Conservation (phyloP, 2,113 vertebrate genomes). For the Cyphomyrus plagiostoma region DNA sequence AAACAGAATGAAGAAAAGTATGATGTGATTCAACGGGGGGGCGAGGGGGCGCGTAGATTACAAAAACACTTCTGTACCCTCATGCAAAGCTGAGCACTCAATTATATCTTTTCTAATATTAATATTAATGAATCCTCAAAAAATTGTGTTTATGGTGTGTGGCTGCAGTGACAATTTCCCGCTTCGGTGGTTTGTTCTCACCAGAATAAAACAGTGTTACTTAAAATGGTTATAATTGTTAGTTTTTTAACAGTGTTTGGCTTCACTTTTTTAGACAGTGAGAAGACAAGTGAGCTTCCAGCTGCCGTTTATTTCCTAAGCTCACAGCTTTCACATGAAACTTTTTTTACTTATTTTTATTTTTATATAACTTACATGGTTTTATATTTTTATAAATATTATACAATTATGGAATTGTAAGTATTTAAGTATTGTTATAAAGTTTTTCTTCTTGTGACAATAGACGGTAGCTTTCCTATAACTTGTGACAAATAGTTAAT, state of each 20-base stretch:
- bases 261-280: constrained; percentile 26
- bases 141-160: constrained; percentile 58
- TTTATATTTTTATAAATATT: background rate
- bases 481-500: background rate
- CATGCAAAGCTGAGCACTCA: constrained; percentile 47
- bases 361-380: background rate
- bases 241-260: constrained; percentile 63
- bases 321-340: background rate
- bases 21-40: background rate
- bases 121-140: constrained; percentile 51
- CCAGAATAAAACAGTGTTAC: constrained; percentile 69
- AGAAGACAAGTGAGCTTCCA: background rate
- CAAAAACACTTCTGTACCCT: background rate
- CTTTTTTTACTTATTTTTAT: background rate
- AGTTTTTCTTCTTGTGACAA: background rate
- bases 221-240: constrained; percentile 74
- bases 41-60: background rate
- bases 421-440: background rate
- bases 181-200: constrained; percentile 71
- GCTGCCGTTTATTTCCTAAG: background rate
- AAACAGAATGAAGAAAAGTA: background rate
- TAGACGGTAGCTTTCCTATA: background rate
- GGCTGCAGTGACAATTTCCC: constrained; percentile 75
- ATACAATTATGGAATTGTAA: background rate
- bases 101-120: constrained; percentile 34